Evolutionary conservation across 2,888 invertebrate genomes (phyloP).

Genomic region (Meliscaeva auricollis): DNA sequence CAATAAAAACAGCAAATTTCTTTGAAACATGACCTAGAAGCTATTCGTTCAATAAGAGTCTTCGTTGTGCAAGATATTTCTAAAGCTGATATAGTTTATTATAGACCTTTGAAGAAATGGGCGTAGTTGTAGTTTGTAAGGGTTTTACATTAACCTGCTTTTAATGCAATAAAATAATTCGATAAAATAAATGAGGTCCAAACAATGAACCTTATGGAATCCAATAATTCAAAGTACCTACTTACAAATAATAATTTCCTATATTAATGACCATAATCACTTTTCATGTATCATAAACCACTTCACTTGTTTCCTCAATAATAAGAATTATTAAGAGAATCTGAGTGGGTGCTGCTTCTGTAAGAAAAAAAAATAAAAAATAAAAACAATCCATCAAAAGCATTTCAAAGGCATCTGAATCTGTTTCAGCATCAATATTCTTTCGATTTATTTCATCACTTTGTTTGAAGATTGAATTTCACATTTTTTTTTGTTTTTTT

Average conservation of each 20-base stretch:
- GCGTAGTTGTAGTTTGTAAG: too few species aligned
- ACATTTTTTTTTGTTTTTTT: background rate
- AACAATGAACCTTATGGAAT: background rate
- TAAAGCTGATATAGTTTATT: too few species aligned
- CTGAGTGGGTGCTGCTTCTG: background rate
- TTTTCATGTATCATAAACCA: background rate
- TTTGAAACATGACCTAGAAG: too few species aligned
- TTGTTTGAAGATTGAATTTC: constrained; percentile 48
- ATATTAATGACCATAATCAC: background rate
- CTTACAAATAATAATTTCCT: background rate
- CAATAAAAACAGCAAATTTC: too few species aligned
- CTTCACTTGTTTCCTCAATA: background rate
- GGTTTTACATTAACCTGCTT: too few species aligned
- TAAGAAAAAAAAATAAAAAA: too few species aligned
- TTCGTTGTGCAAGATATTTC: too few species aligned
- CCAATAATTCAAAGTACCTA: background rate
- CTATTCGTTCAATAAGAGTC: too few species aligned
- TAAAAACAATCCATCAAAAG: constrained; percentile 17
- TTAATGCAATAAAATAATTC: background rate
- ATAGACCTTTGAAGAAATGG: too few species aligned
- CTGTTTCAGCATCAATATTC: constrained; percentile 62
- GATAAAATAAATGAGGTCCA: background rate
- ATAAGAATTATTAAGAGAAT: background rate
- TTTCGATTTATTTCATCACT: constrained; percentile 67
- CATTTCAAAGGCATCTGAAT: constrained; percentile 22